phyloP scores from a whole-genome alignment of 2,797 vertebrate species.

The Perdix hodgsoniae region DNA sequence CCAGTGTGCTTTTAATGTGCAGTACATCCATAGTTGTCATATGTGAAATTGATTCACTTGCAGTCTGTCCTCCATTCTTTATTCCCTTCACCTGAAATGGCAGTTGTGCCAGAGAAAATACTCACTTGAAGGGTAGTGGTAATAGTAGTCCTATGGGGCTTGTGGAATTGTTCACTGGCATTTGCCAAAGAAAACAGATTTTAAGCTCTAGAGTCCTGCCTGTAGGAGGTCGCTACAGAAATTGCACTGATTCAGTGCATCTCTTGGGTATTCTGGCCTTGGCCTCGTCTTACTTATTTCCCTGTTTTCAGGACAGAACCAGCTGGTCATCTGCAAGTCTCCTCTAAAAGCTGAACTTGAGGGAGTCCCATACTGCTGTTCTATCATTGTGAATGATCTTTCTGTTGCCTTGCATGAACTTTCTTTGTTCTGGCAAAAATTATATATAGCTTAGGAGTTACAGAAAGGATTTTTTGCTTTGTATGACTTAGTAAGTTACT shows the following conservation, averaged over 20 bases:
- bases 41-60: not conserved
- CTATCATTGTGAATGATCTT: not conserved
- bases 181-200: constrained; percentile 73
- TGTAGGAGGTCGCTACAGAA: constrained; percentile 63
- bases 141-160: not conserved
- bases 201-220: constrained; percentile 66
- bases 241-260: constrained; percentile 55
- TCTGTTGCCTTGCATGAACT: constrained; percentile 62
- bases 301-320: constrained; percentile 50
- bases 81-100: constrained; percentile 30
- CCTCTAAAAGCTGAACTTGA: not conserved
- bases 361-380: constrained; percentile 24
- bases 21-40: not conserved
- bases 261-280: constrained; percentile 66
- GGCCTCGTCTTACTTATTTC: constrained; percentile 39
- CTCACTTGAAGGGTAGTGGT: constrained; percentile 34
- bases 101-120: constrained; percentile 23
- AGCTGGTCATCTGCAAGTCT: constrained; percentile 58
- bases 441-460: not conserved
- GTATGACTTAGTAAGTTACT: not conserved
- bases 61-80: not conserved
- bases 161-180: not conserved
- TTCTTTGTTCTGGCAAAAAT: constrained; percentile 24
- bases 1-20: not conserved
- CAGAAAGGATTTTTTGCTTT: not conserved